Conservation (phyloP, 2,888 invertebrate species). For the Anarsia innoxiella region DNA sequence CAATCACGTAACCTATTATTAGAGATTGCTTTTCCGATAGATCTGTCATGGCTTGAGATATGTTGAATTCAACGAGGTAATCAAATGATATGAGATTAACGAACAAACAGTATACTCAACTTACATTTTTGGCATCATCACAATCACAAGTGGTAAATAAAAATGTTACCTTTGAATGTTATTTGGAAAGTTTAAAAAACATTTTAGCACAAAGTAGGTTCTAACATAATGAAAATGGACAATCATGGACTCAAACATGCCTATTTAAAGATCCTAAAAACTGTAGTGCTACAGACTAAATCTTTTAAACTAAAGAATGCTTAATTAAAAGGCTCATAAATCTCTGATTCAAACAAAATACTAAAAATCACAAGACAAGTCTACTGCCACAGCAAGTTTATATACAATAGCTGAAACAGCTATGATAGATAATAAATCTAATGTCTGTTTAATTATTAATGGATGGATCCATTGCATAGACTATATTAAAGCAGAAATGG, state of each 20-base stretch:
- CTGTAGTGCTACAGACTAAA: slow-evolving; percentile 18
- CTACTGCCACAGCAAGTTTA: slow-evolving; percentile 33
- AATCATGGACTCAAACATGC: no score
- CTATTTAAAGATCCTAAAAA: no score
- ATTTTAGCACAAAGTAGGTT: no score
- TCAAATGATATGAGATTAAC: slow-evolving; percentile 23
- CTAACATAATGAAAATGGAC: no score
- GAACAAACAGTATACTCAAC: neutral
- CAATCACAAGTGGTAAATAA: slow-evolving; percentile 11
- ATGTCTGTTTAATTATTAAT: slow-evolving; percentile 38
- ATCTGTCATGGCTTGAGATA: slow-evolving; percentile 20
- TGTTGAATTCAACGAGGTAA: slow-evolving; percentile 24
- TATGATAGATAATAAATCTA: slow-evolving; percentile 38
- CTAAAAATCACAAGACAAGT: slow-evolving; percentile 34
- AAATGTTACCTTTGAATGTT: no score
- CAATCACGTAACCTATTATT: neutral
- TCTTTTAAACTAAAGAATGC: neutral
- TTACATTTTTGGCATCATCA: slow-evolving; percentile 12
- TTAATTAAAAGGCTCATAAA: slow-evolving; percentile 1
- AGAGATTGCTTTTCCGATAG: slow-evolving; percentile 12
- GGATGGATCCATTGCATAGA: slow-evolving; percentile 61
- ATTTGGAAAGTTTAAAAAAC: no score
- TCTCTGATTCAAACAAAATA: slow-evolving; percentile 7
- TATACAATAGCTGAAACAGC: slow-evolving; percentile 15
- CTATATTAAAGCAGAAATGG: slow-evolving; percentile 43